A percentile compares a stretch with the other conserved stretches of the same genome.
These are phyloP conservation scores for Pempheris klunzingeri DNA, from an alignment of 2,797 vertebrate genomes.

Conservation along the genomic window DNA sequence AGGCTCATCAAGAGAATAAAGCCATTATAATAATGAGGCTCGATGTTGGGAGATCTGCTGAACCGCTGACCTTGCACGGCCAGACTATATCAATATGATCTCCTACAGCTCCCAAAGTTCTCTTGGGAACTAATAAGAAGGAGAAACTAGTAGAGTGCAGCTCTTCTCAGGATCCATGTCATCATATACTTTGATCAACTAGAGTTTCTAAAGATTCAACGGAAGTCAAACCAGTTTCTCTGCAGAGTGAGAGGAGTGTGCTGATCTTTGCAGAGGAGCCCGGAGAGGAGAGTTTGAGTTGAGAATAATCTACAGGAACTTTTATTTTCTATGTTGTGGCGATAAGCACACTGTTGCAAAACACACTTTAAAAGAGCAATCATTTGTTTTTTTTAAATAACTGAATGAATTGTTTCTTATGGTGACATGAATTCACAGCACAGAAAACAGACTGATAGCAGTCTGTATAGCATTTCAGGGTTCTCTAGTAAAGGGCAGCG, in stretches of 20 bases:
- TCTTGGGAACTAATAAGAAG: too few relatives aligned
- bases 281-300: too few relatives aligned
- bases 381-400: too few relatives aligned
- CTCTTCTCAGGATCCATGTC: neutral
- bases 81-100: neutral
- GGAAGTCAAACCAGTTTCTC: neutral
- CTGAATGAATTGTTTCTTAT: too few relatives aligned
- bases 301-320: neutral
- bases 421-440: too few relatives aligned
- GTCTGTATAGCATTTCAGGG: too few relatives aligned
- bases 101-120: too few relatives aligned
- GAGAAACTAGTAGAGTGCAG: neutral
- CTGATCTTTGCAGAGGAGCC: too few relatives aligned
- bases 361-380: too few relatives aligned
- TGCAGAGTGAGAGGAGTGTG: neutral
- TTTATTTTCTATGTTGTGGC: neutral
- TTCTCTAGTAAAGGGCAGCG: too few relatives aligned
- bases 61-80: neutral
- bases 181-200: neutral
- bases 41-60: neutral
- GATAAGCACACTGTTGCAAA: neutral
- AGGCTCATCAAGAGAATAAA: neutral
- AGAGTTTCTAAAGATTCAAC: neutral
- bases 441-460: too few relatives aligned
- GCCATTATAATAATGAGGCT: neutral